Base-by-base conservation (phyloP, 1,140 invertebrate genomes). In the Eriocheir sinensis region DNA sequence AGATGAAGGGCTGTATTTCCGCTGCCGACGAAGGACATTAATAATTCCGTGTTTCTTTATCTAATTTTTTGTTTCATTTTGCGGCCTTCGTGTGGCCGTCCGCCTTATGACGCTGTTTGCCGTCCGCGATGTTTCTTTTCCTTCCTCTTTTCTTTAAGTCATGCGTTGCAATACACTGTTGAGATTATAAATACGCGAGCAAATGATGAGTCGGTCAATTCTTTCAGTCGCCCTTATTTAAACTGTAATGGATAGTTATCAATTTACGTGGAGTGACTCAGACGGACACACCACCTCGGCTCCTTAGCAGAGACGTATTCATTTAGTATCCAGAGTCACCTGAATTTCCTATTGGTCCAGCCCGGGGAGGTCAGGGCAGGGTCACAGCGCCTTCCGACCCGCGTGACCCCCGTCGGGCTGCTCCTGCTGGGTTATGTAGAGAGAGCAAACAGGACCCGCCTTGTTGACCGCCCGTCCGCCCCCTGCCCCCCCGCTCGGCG, bases 391-490 rank as follows among this genome's bases (percentile, higher is more conserved):
- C 60, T 72, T 72, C 6, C 60, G 60, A 72, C 60, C 60, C 21
- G 60, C 27, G 60, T 72, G 60, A 72, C 60, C 60, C 21, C 60
- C 60, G 60, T 21, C 60, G 60, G 60, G 21, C 60, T n/a, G 8
- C 60, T 72, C 60, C 60, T 21, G 60, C 60, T n/a, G 60, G 60
- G 60, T 72, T 72, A 72, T 72, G 60, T 72, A 72, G 60, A 72
- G 60, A 72, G 60, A 72, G 60, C 60, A 72, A 72, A 72, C 60
- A 72, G 12, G n/a, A 72, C 60, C 60, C 27, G 60, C 60, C 60
- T 72, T 72, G 60, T 72, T 72, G 60, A 72, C 60, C 27, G 60
- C 60, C 60, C 60, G 60, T n/a, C 21, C 60, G 60, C 17, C 60
- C 60, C 60, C 60, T n/a, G 12, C 60, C 60, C 27, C 53, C 21